A percentile compares a stretch with the other conserved stretches of the same genome.
Evolutionary conservation across 1,140 invertebrate genomes (phyloP).

Genomic region (Babylonia areolata): DNA sequence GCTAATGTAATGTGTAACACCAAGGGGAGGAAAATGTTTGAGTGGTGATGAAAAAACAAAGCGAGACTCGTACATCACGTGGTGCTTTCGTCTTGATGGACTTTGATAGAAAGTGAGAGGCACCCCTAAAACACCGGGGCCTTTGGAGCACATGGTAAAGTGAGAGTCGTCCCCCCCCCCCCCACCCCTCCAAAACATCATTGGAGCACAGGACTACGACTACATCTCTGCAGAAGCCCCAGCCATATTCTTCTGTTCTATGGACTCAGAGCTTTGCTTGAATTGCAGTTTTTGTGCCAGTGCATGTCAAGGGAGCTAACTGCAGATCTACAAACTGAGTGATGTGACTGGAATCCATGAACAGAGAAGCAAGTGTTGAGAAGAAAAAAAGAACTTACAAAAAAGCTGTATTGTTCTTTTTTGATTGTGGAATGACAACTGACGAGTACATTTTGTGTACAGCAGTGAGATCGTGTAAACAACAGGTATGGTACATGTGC

Average conservation of each 20-base stretch:
- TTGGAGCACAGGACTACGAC: no score
- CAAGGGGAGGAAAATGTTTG: not conserved
- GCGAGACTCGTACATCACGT: not conserved
- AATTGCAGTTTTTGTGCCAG: no score
- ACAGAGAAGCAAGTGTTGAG: not conserved
- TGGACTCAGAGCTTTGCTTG: no score
- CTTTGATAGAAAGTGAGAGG: not conserved
- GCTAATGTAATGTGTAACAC: not conserved
- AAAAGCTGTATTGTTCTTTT: not conserved
- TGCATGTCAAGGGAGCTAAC: slow-evolving; percentile 1
- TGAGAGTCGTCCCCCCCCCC: no score
- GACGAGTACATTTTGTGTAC: not conserved
- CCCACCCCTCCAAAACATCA: no score
- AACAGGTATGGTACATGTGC: not conserved
- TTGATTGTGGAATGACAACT: not conserved
- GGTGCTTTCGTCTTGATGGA: not conserved
- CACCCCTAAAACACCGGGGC: no score
- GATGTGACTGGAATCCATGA: not conserved
- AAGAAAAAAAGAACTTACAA: not conserved
- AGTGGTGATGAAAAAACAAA: no score
- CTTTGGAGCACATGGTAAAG: no score
- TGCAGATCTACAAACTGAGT: not conserved
- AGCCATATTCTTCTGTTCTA: no score
- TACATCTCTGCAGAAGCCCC: no score
- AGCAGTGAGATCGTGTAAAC: not conserved